Evolutionary conservation across 2,888 invertebrate species (phyloP), one percentile per base, ranked within the genome.

Genomic region (Eucriotettix oculatus): DNA sequence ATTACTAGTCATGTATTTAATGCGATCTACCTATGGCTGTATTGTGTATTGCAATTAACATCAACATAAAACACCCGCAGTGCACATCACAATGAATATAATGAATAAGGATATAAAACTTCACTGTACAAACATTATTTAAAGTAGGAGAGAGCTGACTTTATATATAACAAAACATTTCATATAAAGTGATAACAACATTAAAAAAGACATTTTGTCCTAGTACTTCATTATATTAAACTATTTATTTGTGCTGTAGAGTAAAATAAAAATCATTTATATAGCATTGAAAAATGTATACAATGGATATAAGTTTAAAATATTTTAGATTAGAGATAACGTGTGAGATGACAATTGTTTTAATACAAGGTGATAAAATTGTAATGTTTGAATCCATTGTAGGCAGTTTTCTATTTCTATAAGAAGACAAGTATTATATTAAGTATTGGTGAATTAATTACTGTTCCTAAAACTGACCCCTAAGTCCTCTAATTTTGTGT

Each of bases 161-260:
- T 54, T 29, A 29, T 29, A 29, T 48, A 48, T 48, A n/a, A 48
- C 48, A 14, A 48, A 48, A 48, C 48, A 48, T 48, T 14, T 14
- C 14, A 48, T n/a, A 48, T 48, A 14, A 48, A 14, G 48, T 48
- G 48, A 48, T 48, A 14, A n/a, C 48, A 14, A 48, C n/a, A 14
- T 5, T 48, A n/a, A 48, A 44, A n/a, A 48, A 48, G n/a, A 48
- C 12, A n/a, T 48, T 48, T 14, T 29, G 29, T 29, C 29, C 48
- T 42, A 40, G 17, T 55, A 41, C 40, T 55, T n/a, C n/a, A 41
- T 55, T 29, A 55, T n/a, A 55, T n/a, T 17, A 40, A 55, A 29
- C 11, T 55, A 55, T 55, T 55, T 55, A 55, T 55, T 55, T 55
- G 55, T 55, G 55, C 29, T 55, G 55, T 55, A 55, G 55, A 14